phyloP scores from a whole-genome alignment of 2,797 vertebrate genomes.

The Anguilla anguilla region DNA sequence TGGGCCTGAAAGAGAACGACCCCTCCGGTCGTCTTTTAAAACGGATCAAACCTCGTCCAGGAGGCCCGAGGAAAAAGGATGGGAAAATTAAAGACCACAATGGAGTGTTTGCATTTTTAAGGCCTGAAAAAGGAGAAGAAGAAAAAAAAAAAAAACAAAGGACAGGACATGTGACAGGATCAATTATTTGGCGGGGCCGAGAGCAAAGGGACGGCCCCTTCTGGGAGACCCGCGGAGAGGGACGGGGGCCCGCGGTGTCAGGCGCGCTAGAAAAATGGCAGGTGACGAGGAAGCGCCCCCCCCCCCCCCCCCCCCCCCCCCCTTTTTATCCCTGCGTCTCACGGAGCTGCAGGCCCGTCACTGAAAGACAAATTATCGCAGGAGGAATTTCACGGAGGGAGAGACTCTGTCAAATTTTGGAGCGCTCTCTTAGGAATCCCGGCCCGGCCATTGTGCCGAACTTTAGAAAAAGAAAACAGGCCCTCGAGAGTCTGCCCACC shows the following conservation, averaged over 20 bases:
- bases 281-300: slow-evolving; percentile 88
- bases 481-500: not conserved
- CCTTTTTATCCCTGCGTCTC: slow-evolving; percentile 80
- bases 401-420: slow-evolving; percentile 80
- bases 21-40: slow-evolving; percentile 77
- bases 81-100: slow-evolving; percentile 96
- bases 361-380: slow-evolving; percentile 91
- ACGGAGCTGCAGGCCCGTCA: slow-evolving; percentile 81
- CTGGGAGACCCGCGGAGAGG: slow-evolving; percentile 69
- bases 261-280: slow-evolving; percentile 89
- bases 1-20: slow-evolving; percentile 64
- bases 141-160: slow-evolving; percentile 75
- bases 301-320: slow-evolving; percentile 45
- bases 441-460: slow-evolving; percentile 69
- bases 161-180: slow-evolving; percentile 97
- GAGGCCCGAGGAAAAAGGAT: slow-evolving; percentile 83
- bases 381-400: slow-evolving; percentile 78
- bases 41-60: slow-evolving; percentile 84
- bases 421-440: slow-evolving; percentile 72
- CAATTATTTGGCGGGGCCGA: slow-evolving; percentile 97
- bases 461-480: slow-evolving; percentile 65
- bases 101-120: slow-evolving; percentile 92
- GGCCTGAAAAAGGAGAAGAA: slow-evolving; percentile 32
- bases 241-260: slow-evolving; percentile 76
- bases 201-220: slow-evolving; percentile 88